Conservation (phyloP, 2,797 vertebrate species). For the Thamnophis elegans region DNA sequence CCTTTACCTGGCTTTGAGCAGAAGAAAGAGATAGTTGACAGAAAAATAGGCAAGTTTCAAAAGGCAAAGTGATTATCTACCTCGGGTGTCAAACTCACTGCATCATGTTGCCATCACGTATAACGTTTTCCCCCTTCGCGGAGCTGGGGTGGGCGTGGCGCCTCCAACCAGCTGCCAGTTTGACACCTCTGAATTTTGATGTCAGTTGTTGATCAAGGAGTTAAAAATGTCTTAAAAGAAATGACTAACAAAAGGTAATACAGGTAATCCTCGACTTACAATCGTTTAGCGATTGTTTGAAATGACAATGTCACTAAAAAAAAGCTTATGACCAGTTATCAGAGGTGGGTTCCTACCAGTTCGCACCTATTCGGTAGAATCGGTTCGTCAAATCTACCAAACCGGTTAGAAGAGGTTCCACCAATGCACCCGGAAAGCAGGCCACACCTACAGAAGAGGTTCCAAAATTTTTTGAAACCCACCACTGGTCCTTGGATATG, state of each 20-base stretch:
- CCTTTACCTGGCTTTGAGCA: not conserved
- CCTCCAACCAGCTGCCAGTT: not conserved
- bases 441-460: too few relatives aligned
- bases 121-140: not conserved
- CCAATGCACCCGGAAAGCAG: too few relatives aligned
- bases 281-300: not conserved
- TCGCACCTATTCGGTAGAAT: too few relatives aligned
- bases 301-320: not conserved
- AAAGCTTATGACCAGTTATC: too few relatives aligned
- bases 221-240: not conserved
- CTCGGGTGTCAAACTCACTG: not conserved
- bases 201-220: not conserved
- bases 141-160: not conserved
- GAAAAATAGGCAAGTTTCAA: not conserved
- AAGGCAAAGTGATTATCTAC: not conserved
- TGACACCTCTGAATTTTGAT: not conserved
- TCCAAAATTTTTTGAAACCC: too few relatives aligned
- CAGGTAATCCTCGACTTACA: not conserved
- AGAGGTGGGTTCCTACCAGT: too few relatives aligned
- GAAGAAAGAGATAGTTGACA: not conserved
- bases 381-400: too few relatives aligned
- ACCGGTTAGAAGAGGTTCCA: too few relatives aligned
- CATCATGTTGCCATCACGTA: not conserved
- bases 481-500: too few relatives aligned
- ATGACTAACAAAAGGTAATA: not conserved